phyloP scores from a whole-genome alignment of 2,113 vertebrate genomes.

The Halcyon senegalensis region DNA sequence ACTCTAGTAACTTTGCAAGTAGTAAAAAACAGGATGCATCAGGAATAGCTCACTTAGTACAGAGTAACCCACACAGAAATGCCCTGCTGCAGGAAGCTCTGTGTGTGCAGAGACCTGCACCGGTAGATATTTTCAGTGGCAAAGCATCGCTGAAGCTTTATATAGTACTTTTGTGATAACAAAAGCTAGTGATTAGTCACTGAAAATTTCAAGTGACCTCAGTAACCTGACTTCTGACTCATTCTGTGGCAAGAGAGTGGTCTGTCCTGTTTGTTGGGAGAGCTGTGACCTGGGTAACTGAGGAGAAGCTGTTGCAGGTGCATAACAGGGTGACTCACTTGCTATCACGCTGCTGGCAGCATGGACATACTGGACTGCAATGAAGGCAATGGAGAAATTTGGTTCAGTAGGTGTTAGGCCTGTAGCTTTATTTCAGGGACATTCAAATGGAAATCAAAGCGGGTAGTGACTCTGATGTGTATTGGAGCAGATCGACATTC shows the following conservation, averaged over 20 bases:
- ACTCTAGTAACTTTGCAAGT: background rate
- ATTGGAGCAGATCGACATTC: background rate
- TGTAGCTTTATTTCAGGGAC: background rate
- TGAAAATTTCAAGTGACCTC: background rate
- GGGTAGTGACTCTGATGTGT: background rate
- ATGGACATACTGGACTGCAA: rapidly evolving
- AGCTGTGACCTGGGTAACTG: background rate
- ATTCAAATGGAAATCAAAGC: background rate
- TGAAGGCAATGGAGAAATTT: background rate
- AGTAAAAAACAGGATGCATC: constrained; percentile 24
- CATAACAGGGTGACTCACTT: background rate
- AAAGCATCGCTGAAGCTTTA: background rate
- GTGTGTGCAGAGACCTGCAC: background rate
- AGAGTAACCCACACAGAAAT: background rate
- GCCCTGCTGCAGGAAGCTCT: background rate
- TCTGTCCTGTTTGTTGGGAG: background rate
- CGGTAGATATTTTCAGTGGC: background rate
- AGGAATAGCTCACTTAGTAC: background rate
- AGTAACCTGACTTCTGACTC: background rate
- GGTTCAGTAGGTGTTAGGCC: background rate
- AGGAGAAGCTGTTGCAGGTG: background rate
- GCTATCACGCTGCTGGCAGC: background rate
- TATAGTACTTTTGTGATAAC: background rate
- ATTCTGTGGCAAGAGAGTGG: background rate
- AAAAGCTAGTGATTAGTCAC: background rate